Base-by-base conservation (phyloP, 2,888 invertebrate species). In the Meghimatium bilineatum region DNA sequence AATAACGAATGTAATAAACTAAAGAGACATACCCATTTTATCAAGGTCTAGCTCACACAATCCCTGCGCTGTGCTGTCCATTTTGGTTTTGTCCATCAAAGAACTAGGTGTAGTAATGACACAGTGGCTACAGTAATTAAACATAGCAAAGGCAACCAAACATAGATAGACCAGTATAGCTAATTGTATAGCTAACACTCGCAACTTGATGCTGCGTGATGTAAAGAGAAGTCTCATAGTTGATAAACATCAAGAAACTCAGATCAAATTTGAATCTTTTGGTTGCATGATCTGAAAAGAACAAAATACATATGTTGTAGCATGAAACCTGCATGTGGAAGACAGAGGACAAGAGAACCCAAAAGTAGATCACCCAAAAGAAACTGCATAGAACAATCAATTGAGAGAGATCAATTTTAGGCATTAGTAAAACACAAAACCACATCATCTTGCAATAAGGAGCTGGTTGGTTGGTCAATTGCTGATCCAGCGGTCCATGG, bases 111-210 rank as follows among this genome's bases (percentile, higher is more conserved):
- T 79, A 29, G 90, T 89, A 76, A 87, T 87, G 6, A 87, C 82
- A 83, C 88, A 89, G 52, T 90, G 87, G 29, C 85, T 87, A 77
- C 85, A 83, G 83, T 89, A 89, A 85, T 90, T 90, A 83, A 90
- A 88, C 32, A 90, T 49, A 0, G 90, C 87, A 84, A 89, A 89
- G 20, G 85, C 83, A 49, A 88, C 85, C 71, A 90, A 63, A 5
- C 74, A 78, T 32, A 89, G 79, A 74, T 89, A 89, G 20, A 87
- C 80, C 66, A 87, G 84, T 5, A 86, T 74, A 14, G 88, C 49
- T 10, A 85, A 38, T 20, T 76, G 76, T 32, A 82, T 77, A n/a
- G 26, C 36, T 26, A 82, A 23, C 38, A 69, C 67, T 29, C 72
- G 52, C 63, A 81, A 17, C 56, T 74, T 77, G 63, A 49, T n/a